phyloP scores from a whole-genome alignment of 1,140 invertebrate species.

The Drosophila gunungcola region DNA sequence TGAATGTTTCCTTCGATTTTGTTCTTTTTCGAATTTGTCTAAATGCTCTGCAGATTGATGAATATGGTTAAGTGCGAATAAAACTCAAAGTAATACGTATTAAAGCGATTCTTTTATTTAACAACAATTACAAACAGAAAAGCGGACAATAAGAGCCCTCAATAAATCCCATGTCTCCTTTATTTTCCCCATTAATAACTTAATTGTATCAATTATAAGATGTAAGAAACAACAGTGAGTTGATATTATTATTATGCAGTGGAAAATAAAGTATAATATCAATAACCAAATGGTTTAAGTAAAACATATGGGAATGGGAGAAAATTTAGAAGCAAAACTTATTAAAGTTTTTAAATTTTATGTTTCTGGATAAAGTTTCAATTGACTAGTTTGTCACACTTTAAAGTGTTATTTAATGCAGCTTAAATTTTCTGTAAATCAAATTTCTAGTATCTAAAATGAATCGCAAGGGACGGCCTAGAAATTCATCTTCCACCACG shows the following conservation, averaged over 20 bases:
- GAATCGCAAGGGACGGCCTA: not conserved
- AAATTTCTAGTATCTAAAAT: not conserved
- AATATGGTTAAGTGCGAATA: slow-evolving; percentile 63
- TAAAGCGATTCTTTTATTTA: slow-evolving; percentile 55
- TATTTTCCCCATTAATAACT: slow-evolving; percentile 32
- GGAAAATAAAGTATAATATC: slow-evolving; percentile 41
- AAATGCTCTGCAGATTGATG: slow-evolving; percentile 44
- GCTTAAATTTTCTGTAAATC: not conserved
- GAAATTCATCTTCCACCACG: not conserved
- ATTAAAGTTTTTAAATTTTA: not conserved
- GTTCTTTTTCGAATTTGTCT: slow-evolving; percentile 64
- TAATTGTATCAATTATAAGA: slow-evolving; percentile 79
- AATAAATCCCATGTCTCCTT: slow-evolving; percentile 1
- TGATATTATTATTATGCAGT: slow-evolving; percentile 40
- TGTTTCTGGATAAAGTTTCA: not conserved
- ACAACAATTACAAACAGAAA: slow-evolving; percentile 1
- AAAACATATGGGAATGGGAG: not conserved
- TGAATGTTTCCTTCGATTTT: slow-evolving; percentile 40
- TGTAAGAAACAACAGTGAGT: slow-evolving; percentile 29
- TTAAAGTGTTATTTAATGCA: no score
- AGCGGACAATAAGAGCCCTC: slow-evolving; percentile 62
- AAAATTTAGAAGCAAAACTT: not conserved
- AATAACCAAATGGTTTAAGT: slow-evolving; percentile 5
- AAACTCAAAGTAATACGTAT: slow-evolving; percentile 70
- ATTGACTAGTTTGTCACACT: no score